A percentile compares a stretch with the other conserved stretches of the same genome.
These are phyloP conservation scores for Drosophila borealis DNA, from an alignment of 2,888 invertebrate species.

Conservation along the genomic window DNA sequence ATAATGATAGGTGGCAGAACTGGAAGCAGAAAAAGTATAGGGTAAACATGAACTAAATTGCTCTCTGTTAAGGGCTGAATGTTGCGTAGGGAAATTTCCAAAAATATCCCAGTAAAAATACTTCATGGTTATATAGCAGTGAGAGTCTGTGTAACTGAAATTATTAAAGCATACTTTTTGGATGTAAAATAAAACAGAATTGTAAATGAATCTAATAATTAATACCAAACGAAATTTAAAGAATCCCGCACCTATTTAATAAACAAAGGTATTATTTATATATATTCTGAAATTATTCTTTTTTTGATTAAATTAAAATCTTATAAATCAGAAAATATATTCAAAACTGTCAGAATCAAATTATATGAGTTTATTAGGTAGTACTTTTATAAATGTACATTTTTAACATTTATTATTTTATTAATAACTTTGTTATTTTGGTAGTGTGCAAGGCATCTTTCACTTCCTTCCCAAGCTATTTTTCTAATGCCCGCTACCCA, in stretches of 20 bases:
- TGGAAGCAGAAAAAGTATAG: background rate
- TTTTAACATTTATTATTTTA: background rate
- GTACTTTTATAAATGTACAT: background rate
- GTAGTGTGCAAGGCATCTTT: background rate
- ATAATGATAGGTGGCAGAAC: background rate
- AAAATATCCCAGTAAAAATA: conserved; percentile 15
- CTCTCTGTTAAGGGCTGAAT: conserved; percentile 18
- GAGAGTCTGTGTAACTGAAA: conserved; percentile 3
- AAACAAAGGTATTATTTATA: background rate
- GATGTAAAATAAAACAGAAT: background rate
- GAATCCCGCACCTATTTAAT: too few species aligned
- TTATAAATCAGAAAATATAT: too few species aligned
- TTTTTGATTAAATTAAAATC: too few species aligned
- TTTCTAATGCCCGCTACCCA: background rate
- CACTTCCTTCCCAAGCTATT: background rate
- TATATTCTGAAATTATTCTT: too few species aligned
- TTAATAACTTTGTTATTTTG: background rate
- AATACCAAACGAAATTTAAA: too few species aligned
- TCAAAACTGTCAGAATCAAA: too few species aligned
- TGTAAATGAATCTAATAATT: background rate
- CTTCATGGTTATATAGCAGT: background rate
- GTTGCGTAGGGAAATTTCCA: conserved; percentile 13
- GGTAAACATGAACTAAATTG: conserved; percentile 2
- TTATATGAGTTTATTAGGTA: too few species aligned
- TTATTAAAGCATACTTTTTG: conserved; percentile 25